phyloP scores from a whole-genome alignment of 2,888 invertebrate genomes.

The Catocala sponsa region DNA sequence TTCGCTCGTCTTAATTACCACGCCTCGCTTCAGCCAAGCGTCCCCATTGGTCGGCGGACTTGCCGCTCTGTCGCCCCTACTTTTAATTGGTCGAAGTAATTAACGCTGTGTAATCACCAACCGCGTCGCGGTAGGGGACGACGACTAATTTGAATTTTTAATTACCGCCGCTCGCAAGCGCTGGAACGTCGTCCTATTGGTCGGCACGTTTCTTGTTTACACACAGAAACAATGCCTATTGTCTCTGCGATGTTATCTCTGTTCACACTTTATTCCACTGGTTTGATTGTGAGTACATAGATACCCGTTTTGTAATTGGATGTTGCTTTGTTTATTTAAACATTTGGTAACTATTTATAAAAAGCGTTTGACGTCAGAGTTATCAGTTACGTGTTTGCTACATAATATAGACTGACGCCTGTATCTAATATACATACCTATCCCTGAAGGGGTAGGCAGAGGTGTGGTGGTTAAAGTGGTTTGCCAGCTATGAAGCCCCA shows the following conservation, averaged over 20 bases:
- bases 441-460: no score
- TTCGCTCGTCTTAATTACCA: constrained; percentile 85
- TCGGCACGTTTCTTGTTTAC: constrained; percentile 65
- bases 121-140: constrained; percentile 78
- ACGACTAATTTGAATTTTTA: constrained; percentile 86
- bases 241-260: constrained; percentile 62
- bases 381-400: no score
- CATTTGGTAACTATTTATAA: neutral
- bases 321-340: constrained; percentile 3
- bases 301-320: constrained; percentile 1
- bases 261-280: constrained; percentile 47
- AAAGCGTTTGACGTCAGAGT: constrained; percentile 1
- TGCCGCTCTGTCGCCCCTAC: constrained; percentile 73
- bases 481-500: no score
- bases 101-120: constrained; percentile 84
- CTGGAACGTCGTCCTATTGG: constrained; percentile 70
- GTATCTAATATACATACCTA: no score
- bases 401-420: no score
- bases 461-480: no score
- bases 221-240: constrained; percentile 74
- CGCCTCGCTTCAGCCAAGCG: constrained; percentile 81
- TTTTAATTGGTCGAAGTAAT: constrained; percentile 86
- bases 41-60: constrained; percentile 71
- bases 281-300: constrained; percentile 32
- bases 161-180: constrained; percentile 67